Evolutionary conservation across 1,140 invertebrate genomes (phyloP).

Genomic region (Tetramorium alpestre): DNA sequence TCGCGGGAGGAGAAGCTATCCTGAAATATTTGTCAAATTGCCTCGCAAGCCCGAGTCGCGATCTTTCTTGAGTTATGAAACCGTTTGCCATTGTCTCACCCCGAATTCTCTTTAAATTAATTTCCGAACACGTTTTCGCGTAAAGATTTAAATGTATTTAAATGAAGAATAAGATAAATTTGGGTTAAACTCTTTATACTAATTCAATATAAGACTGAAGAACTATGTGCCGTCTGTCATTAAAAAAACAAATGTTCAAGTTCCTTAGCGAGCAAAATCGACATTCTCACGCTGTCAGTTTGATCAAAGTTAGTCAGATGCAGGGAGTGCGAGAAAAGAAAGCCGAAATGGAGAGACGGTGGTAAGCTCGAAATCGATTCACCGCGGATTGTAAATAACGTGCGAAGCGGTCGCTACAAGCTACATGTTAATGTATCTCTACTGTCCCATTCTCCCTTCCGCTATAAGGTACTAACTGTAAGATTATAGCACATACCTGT

Average conservation of each 20-base stretch:
- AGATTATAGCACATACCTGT: slow-evolving; percentile 89
- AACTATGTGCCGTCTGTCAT: not conserved
- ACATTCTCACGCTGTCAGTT: slow-evolving; percentile 12
- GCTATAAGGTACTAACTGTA: not conserved
- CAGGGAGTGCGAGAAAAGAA: not conserved
- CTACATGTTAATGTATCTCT: slow-evolving; percentile 7
- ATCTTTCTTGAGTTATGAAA: not conserved
- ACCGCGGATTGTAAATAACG: not conserved
- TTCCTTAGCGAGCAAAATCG: not conserved
- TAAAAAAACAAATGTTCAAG: not conserved
- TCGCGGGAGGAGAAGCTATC: not conserved
- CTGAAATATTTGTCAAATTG: not conserved
- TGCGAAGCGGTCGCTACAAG: not conserved
- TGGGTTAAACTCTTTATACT: not conserved
- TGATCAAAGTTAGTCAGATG: not conserved
- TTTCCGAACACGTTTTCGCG: not conserved
- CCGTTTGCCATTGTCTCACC: not conserved
- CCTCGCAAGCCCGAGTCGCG: not conserved
- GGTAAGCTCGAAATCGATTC: not conserved
- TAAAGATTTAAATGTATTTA: not conserved
- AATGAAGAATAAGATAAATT: not conserved
- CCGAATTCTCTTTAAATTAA: not conserved
- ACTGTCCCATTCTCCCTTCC: not conserved
- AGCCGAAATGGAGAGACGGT: not conserved
- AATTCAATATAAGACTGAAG: not conserved